phyloP scores from a whole-genome alignment of 2,113 vertebrate species.

The Psittacara wagleri region DNA sequence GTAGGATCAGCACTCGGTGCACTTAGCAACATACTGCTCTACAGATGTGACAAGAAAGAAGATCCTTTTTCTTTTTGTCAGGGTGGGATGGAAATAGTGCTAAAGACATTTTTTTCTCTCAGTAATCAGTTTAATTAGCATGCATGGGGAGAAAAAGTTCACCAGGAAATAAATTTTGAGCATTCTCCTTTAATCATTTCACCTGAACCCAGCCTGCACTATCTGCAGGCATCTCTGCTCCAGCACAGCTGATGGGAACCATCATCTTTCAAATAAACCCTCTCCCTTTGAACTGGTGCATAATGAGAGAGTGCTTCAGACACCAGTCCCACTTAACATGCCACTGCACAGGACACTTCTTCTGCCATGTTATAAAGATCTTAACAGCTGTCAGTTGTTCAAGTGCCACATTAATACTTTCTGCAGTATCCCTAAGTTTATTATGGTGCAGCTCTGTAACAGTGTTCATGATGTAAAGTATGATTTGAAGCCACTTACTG shows the following conservation, averaged over 20 bases:
- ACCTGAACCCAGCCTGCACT: neutral
- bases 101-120: neutral
- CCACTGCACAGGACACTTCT: neutral
- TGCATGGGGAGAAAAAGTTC: neutral
- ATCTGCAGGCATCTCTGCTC: neutral
- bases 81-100: neutral
- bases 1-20: neutral
- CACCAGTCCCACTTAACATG: neutral
- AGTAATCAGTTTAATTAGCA: constrained; percentile 6
- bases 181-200: neutral
- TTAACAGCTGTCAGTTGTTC: neutral
- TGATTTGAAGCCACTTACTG: neutral
- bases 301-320: neutral
- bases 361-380: neutral
- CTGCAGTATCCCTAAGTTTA: neutral
- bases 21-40: neutral
- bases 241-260: neutral
- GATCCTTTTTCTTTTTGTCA: neutral
- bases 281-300: neutral
- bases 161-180: neutral
- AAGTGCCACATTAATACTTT: neutral
- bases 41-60: neutral
- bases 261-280: neutral
- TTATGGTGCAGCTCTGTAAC: neutral
- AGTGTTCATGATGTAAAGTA: neutral